These are phyloP conservation scores for Raja brachyura DNA, from an alignment of 2,113 vertebrate genomes.

Conservation along the genomic window DNA sequence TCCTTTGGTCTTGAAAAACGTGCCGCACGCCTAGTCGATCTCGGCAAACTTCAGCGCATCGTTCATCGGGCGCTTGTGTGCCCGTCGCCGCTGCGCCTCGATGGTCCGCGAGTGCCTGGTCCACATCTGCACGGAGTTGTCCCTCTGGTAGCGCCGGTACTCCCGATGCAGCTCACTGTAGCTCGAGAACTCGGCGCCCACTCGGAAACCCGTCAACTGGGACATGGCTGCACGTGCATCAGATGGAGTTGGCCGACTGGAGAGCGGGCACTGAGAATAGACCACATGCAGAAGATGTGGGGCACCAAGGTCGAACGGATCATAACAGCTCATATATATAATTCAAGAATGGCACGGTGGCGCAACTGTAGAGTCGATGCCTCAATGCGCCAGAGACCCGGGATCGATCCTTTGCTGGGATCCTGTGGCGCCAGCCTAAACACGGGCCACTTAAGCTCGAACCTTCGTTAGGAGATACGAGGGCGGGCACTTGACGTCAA, in stretches of 20 bases:
- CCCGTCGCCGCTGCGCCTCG: background rate
- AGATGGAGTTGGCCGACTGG: background rate
- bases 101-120: constrained; percentile 18
- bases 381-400: too few relatives aligned
- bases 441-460: too few relatives aligned
- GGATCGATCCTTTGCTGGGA: too few relatives aligned
- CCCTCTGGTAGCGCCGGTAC: constrained; percentile 13
- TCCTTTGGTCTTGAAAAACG: background rate
- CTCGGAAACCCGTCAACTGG: background rate
- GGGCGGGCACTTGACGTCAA: too few relatives aligned
- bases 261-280: background rate
- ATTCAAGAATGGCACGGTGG: too few relatives aligned
- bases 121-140: background rate
- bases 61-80: background rate
- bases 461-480: too few relatives aligned
- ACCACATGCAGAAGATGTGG: background rate
- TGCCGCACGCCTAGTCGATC: constrained; percentile 2
- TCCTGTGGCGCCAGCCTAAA: too few relatives aligned
- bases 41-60: constrained; percentile 9
- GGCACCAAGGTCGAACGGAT: background rate
- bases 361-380: too few relatives aligned
- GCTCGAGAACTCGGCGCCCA: background rate
- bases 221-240: background rate
- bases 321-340: background rate
- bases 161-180: constrained; percentile 21